Evolutionary conservation across 2,113 vertebrate genomes (phyloP).

Genomic region (Bos indicus): DNA sequence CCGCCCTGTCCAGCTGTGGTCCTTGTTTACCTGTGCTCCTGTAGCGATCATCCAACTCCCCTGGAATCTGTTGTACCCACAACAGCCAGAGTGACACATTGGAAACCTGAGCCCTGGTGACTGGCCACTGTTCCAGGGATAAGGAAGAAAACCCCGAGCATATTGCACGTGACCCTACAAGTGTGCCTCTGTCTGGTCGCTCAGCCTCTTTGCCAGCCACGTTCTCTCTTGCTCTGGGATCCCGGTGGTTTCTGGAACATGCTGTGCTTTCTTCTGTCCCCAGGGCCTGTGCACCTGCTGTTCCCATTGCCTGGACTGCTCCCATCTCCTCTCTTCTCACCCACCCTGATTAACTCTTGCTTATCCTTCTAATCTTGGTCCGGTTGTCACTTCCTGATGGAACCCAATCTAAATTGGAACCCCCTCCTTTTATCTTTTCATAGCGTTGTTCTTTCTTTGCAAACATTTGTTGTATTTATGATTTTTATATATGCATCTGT

Average conservation of each 20-base stretch:
- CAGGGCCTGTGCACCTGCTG: not conserved
- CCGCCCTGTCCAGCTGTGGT: not conserved
- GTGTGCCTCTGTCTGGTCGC: too few species aligned
- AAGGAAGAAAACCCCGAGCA: not conserved
- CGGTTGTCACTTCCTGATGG: not conserved
- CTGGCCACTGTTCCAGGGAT: not conserved
- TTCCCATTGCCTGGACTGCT: not conserved
- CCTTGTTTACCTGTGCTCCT: not conserved
- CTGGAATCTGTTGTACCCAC: not conserved
- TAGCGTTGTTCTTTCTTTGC: not conserved
- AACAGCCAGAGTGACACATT: not conserved
- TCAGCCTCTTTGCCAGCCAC: not conserved
- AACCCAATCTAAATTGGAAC: not conserved
- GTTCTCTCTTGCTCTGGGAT: not conserved
- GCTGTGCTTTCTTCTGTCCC: not conserved
- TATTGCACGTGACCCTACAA: accelerated
- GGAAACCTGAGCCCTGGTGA: accelerated
- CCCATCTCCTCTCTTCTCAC: not conserved
- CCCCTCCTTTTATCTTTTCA: not conserved
- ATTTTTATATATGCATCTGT: not conserved
- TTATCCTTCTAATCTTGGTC: not conserved
- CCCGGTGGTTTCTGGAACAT: not conserved
- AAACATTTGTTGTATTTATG: not conserved
- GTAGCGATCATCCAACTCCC: accelerated
- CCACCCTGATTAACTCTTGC: not conserved